Base-by-base conservation (phyloP, 35 echinoderm and acorn worm genomes). In the Amphiura filiformis region DNA sequence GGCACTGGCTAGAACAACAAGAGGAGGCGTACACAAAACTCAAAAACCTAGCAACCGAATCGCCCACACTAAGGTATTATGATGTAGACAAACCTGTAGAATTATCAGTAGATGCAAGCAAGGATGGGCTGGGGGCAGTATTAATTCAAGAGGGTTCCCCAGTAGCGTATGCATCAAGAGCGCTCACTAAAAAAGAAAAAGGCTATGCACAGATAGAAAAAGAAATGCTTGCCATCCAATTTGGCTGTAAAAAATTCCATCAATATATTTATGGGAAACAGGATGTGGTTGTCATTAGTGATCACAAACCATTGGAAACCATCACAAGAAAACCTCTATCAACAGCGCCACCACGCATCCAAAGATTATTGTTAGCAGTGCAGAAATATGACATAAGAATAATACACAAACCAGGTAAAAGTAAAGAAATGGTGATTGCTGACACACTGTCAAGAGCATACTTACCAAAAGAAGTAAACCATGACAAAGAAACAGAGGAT, bases 211-310 rank as follows among this genome's bases (percentile, higher is more conserved):
- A 94, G 39, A 94, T 77, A 22, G 88, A 87, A 32, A 87, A 81
- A 70, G 89, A 94, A 47, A 20, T 94, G 35, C 61, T 94, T 13
- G 90, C 93, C 22, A 86, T 94, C 12, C 38, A 57, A 36, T 91
- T 87, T 91, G 93, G 84, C 1, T 76, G 82, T 44, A 35, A 91
- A 39, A 81, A 80, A 9, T 95, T 95, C 57, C 93, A 95, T 84
- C 82, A 86, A 79, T 95, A 88, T 39, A 87, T 83, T 0, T 95
- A 95, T 81, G 87, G 87, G 44, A 90, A 42, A 32, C 35, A 57
- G 5, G 20, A 7, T 52, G 81, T 81, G 34, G 85, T n/a, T 26
- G 88, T 94, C 0, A 61, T 88, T 87, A 81, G 32, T 18, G 84
- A 94, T 47, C 93, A 94, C 39, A 80, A 77, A 61, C 88, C 92